Conservation (phyloP, 2,797 vertebrate genomes). For the Falco columbarius region DNA sequence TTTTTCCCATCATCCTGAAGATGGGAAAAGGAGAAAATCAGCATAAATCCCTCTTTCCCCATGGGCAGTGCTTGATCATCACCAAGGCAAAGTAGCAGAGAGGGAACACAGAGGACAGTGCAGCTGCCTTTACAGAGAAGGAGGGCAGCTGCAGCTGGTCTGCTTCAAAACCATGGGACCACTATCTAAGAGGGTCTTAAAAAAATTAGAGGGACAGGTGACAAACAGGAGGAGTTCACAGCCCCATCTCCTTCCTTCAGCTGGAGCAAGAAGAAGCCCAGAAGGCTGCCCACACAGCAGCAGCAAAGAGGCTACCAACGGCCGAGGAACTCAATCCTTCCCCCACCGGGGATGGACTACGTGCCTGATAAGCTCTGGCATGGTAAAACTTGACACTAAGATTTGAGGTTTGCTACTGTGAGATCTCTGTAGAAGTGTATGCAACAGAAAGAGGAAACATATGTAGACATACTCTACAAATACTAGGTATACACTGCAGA, state of each 20-base stretch:
- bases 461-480: neutral
- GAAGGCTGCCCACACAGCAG: neutral
- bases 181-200: neutral
- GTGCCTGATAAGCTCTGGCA: neutral
- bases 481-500: too few species aligned
- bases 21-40: neutral
- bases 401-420: neutral
- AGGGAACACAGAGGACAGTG: neutral
- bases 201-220: neutral
- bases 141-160: neutral
- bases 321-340: neutral
- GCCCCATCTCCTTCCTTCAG: neutral
- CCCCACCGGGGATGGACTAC: accelerated
- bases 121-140: neutral
- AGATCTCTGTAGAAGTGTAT: neutral
- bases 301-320: neutral
- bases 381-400: neutral
- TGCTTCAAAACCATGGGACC: neutral
- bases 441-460: neutral
- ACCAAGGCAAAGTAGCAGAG: neutral
- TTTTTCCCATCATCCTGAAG: neutral
- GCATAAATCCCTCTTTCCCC: neutral
- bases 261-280: neutral
- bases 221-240: neutral
- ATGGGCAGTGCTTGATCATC: neutral